A percentile compares a stretch with the other conserved stretches of the same genome.
Conservation (phyloP, 2,113 vertebrate genomes). For the Mormoops blainvillei region DNA sequence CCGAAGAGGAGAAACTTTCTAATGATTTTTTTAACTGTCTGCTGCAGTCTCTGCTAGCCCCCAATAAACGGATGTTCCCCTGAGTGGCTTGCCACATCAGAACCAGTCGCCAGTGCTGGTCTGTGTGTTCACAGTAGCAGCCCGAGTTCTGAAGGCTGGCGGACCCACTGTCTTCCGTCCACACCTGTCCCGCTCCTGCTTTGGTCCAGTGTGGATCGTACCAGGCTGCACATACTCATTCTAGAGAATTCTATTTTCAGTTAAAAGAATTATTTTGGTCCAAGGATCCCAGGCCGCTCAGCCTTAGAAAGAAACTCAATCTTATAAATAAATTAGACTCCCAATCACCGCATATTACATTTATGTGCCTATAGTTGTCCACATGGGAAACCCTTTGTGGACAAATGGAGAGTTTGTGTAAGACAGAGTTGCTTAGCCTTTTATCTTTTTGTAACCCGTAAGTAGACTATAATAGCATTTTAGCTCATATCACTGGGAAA, state of each 20-base stretch:
- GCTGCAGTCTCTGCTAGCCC: not conserved
- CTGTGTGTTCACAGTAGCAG: accelerated
- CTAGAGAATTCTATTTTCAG: not conserved
- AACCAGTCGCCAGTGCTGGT: accelerated
- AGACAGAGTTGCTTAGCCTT: conserved; percentile 37
- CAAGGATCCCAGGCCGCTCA: not conserved
- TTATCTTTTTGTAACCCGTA: conserved; percentile 47
- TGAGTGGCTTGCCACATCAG: not conserved
- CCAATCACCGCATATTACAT: not conserved
- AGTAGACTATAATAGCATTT: conserved; percentile 64
- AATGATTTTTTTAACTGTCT: not conserved
- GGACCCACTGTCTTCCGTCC: not conserved
- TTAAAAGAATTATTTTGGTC: not conserved
- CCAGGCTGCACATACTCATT: not conserved
- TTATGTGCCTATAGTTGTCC: not conserved
- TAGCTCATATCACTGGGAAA: conserved; percentile 53
- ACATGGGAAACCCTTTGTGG: not conserved
- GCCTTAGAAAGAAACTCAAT: not conserved
- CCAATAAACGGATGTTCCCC: not conserved
- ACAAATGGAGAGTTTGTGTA: conserved; percentile 45
- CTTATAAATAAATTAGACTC: not conserved
- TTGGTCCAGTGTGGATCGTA: not conserved
- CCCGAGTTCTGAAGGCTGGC: not conserved
- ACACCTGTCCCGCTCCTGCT: not conserved
- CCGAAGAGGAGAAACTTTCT: not conserved